These are phyloP conservation scores for Zophobas atratus DNA, from an alignment of 1,140 invertebrate species.

Conservation along the genomic window DNA sequence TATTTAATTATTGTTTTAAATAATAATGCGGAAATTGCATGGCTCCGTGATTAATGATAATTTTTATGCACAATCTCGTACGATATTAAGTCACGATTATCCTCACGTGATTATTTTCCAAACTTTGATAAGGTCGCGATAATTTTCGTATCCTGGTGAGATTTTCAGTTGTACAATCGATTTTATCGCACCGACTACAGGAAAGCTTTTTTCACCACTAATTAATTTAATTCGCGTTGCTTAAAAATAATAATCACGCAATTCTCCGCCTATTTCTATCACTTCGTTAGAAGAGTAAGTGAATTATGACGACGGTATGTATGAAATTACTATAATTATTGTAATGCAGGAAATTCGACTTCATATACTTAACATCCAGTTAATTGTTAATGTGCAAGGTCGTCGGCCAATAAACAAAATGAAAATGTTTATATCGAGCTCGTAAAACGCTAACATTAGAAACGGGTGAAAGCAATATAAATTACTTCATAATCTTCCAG, in stretches of 20 bases:
- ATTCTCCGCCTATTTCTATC: constrained; percentile 4
- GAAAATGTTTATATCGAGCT: too few species aligned
- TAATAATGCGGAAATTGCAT: constrained; percentile 32
- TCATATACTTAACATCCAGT: constrained; percentile 16
- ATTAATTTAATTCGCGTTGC: constrained; percentile 4
- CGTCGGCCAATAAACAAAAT: neutral
- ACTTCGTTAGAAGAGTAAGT: constrained; percentile 1
- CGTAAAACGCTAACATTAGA: constrained; percentile 22
- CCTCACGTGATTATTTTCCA: constrained; percentile 18
- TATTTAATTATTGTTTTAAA: constrained; percentile 8
- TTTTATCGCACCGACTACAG: neutral
- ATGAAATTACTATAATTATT: constrained; percentile 37
- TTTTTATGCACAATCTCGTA: constrained; percentile 15
- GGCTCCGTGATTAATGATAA: constrained; percentile 14
- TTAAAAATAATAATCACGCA: constrained; percentile 1
- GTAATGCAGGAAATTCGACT: constrained; percentile 23
- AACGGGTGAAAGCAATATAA: constrained; percentile 33
- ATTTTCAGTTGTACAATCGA: constrained; percentile 2
- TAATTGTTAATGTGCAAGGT: constrained; percentile 37
- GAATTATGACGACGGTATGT: constrained; percentile 12
- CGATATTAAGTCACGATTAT: constrained; percentile 32
- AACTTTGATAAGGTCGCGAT: neutral
- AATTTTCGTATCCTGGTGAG: constrained; percentile 3
- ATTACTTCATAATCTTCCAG: constrained; percentile 25
- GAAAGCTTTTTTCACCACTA: neutral